Conservation (phyloP, 2,797 vertebrate species). For the Propithecus deckenii region DNA sequence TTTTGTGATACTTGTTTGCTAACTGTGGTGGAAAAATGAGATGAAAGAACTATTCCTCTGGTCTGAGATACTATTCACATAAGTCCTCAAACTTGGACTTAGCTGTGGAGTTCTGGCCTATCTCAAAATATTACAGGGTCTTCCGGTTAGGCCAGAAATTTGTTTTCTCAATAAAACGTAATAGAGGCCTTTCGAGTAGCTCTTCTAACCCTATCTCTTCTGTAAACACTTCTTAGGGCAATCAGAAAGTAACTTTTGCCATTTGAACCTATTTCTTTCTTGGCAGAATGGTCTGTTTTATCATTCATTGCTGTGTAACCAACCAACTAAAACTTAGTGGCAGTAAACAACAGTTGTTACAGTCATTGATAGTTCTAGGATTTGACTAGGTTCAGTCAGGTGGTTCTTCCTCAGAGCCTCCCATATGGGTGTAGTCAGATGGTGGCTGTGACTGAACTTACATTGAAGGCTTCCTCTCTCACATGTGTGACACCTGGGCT, state of each 20-base stretch:
- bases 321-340: not conserved
- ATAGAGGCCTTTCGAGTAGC: not conserved
- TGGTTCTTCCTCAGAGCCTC: not conserved
- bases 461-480: not conserved
- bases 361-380: not conserved
- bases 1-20: not conserved
- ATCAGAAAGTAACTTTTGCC: not conserved
- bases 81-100: not conserved
- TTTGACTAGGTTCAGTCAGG: not conserved
- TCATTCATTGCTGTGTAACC: not conserved
- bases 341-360: not conserved
- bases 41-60: not conserved
- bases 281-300: not conserved
- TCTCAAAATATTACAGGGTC: not conserved
- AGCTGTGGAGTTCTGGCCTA: not conserved
- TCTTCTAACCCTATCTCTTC: not conserved
- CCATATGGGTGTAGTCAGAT: not conserved
- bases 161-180: conserved; percentile 13
- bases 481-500: not conserved
- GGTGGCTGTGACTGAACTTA: not conserved
- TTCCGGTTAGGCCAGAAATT: not conserved
- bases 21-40: not conserved
- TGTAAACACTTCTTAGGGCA: not conserved
- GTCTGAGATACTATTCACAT: not conserved
- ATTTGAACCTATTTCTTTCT: not conserved